These are phyloP conservation scores for Anthopleura xanthogrammica DNA, from an alignment of 92 coral and sea anemone genomes.

Conservation along the genomic window DNA sequence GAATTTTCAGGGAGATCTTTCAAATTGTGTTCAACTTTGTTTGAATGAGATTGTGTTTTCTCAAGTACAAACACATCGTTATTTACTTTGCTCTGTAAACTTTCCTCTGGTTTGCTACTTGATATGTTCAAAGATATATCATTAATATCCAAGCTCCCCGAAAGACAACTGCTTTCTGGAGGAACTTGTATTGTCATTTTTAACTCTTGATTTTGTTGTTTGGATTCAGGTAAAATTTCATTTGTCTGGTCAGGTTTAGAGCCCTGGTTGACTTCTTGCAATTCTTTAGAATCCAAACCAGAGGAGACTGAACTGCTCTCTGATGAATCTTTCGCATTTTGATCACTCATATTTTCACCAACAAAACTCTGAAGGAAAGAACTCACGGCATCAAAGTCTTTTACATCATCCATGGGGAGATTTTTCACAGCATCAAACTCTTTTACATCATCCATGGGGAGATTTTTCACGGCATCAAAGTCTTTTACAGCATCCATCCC, in stretches of 20 bases:
- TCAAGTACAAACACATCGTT: background rate
- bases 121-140: background rate
- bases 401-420: background rate
- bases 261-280: background rate
- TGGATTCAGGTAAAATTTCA: background rate
- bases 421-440: background rate
- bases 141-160: slow-evolving; percentile 10
- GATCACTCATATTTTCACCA: background rate
- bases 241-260: background rate
- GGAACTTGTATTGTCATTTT: background rate
- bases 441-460: background rate
- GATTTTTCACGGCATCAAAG: slow-evolving; percentile 16
- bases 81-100: background rate
- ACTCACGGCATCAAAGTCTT: slow-evolving; percentile 28
- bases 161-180: background rate
- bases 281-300: background rate
- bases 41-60: background rate
- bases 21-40: slow-evolving; percentile 7
- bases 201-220: background rate
- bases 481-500: slow-evolving; percentile 11
- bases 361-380: slow-evolving; percentile 31
- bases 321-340: background rate
- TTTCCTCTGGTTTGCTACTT: background rate
- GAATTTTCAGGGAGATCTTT: background rate
- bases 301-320: background rate